Evolutionary conservation across 2,113 vertebrate species (phyloP), one percentile per base, ranked within the genome.

Genomic region (Baryphthengus martii): DNA sequence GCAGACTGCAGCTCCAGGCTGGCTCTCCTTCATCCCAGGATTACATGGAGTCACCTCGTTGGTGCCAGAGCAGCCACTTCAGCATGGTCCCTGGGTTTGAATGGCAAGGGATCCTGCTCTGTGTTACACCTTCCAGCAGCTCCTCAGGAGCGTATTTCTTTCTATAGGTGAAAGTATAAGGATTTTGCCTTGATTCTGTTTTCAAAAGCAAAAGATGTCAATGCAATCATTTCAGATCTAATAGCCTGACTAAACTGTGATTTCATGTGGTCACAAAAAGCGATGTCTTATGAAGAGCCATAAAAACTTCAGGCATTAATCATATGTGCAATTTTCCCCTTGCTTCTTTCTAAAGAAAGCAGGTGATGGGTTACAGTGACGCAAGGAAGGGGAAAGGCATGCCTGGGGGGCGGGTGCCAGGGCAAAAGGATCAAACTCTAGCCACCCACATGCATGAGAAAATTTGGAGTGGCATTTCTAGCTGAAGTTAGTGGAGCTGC

Each of bases 331-430:
- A 4, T 45, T 86, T 89, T 28, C 7, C 55, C 45, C 33, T 70
- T 3, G 1, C 26, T 35, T 23, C 62, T 49, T 37, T 28, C 50
- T 2, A 53, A 21, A 31, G 6, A 73, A 65, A 67, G 56, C 25
- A 59, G 70, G 24, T 1, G 2, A 63, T 21, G 29, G 18, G 71
- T 67, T 61, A 29, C 47, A 56, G 78, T 0, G 0, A 19, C 1
- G 6, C 25, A 33, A 39, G 40, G 55, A 55, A 58, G 45, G 50
- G 13, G 17, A 28, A 45, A 63, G 44, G 25, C 47, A 49, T 1
- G 1, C 25, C 39, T 24, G 39, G 1, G 2, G 35, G 17, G 17
- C 2, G 2, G 23, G n/a, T 42, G 49, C 29, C 63, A 18, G 74
- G 42, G 11, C 12, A 37, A 68, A 52, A 1, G 3, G 20, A 40